Conservation (phyloP, 2,797 vertebrate species). For the Tolypeutes matacus region DNA sequence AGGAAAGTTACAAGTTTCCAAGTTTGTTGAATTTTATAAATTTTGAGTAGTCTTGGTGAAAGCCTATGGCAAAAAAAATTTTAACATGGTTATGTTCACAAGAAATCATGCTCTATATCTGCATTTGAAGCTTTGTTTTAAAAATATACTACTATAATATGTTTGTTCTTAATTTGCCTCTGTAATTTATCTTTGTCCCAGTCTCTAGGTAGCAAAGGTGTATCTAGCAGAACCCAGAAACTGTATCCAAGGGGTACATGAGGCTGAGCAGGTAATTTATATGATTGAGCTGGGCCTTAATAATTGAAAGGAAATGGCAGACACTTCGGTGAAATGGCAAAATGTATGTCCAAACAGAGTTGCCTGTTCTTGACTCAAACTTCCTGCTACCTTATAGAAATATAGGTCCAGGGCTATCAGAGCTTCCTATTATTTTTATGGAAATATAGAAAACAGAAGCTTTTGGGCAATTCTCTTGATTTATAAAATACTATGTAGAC, state of each 20-base stretch:
- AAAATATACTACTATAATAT: no score
- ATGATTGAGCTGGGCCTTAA: neutral
- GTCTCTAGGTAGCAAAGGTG: neutral
- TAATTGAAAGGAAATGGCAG: neutral
- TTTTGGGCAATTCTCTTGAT: no score
- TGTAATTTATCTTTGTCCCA: neutral
- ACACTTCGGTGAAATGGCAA: accelerated
- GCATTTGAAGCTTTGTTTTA: no score
- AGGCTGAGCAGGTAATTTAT: neutral
- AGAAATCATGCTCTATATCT: no score
- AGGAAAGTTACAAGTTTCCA: no score
- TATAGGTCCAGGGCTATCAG: accelerated
- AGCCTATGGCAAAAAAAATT: no score
- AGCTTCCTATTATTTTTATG: neutral
- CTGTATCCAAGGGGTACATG: neutral
- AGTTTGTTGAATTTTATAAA: no score
- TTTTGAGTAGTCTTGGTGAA: no score
- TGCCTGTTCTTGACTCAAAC: accelerated
- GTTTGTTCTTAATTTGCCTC: no score
- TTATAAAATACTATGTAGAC: neutral
- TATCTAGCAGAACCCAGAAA: neutral
- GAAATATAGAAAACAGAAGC: neutral
- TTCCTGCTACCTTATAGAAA: accelerated
- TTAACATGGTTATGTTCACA: no score
- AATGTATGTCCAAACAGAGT: accelerated